Evolutionary conservation across 2,888 invertebrate species (phyloP), one percentile per base, ranked within the genome.

Genomic region (Brachycybe producta): DNA sequence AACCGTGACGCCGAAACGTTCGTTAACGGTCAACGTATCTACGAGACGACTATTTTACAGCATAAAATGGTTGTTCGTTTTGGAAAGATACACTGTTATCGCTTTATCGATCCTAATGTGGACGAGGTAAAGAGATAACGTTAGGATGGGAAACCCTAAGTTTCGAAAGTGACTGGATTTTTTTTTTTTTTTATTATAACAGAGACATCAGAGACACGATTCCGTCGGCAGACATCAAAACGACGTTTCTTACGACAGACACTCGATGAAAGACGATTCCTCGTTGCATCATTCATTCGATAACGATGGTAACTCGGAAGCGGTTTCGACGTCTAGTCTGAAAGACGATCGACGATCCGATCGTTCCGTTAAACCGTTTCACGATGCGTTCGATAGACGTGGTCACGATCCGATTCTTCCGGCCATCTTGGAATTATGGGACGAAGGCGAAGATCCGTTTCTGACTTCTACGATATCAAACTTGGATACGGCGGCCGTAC

Each of bases 1-100:
- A 87, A 87, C 63, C 75, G 86, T 24, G 91, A 92, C 67, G 91
- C 95, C 11, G 84, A 91, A 64, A 90, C 91, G 27, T 91, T 86
- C 68, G 87, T 97, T 57, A 92, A 97, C 69, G 87, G 87, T 42
- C 85, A 88, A 63, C 78, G 88, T 58, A 84, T 92, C 62, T 79
- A 81, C 64, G 92, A 94, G 67, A 87, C 94, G 27, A 91, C 92
- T 45, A 83, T 91, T 59, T 72, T 97, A 52, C 84, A 85, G 48
- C 64, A 66, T 58, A 67, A 67, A 50, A 71, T 67, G 65, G 66
- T 67, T 52, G 68, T 70, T 41, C 66, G 69, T 47, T 70, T 74
- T 58, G 73, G 73, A n/a, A 66, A 69, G 52, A 58, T 64, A 27
- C 69, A 72, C 57, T 61, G 69, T 39, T 75, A 73, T 63, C 64